Base-by-base conservation (phyloP, 2,888 invertebrate genomes). In the Hypomecis atomaria region DNA sequence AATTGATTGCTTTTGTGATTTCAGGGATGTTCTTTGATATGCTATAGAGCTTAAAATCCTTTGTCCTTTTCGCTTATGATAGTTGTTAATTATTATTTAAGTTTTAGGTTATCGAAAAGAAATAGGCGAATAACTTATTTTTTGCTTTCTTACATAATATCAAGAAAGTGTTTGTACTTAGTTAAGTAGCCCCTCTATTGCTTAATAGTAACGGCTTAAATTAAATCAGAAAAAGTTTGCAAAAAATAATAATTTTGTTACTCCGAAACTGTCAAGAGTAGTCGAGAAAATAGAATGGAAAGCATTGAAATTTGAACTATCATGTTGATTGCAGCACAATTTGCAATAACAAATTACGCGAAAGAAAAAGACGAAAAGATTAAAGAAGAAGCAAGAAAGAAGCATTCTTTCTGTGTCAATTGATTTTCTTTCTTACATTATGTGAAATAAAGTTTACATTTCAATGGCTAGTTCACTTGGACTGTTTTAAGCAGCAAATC, bases 121-220 rank as follows among this genome's bases (percentile, higher is more conserved):
- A 6, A 34, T 47, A 23, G 34, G 4, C 6, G 13, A 13, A 23
- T 23, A 8, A 37, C 4, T 9, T 11, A 6, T 5, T 49, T 11
- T 50, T 37, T 50, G 37, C 34, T 57, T 40, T 40, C 3, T 40
- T 40, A 48, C 48, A 40, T 37, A 6, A 38, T 40, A 13, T 50
- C 43, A 8, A 10, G 10, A 59, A 59, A 44, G 37, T 13, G 50
- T 6, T 59, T 52, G 50, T 37, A 50, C 37, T 50, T 44, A 59
- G n/a, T 40, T 11, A 6, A 48, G 40, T 57, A 56, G 56, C 37
- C 23, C 23, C 23, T 56, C 38, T 23, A 44, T 36, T 55, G 5
- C 47, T 23, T 45, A 0, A 47, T 37, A 55, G 36, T 44, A 23
- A 8, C 13, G 9, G 6, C 11, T 34, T 34, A 44, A 10, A 13